Evolutionary conservation across 2,888 invertebrate species (phyloP).

Genomic region (Drosophila tanythrix): DNA sequence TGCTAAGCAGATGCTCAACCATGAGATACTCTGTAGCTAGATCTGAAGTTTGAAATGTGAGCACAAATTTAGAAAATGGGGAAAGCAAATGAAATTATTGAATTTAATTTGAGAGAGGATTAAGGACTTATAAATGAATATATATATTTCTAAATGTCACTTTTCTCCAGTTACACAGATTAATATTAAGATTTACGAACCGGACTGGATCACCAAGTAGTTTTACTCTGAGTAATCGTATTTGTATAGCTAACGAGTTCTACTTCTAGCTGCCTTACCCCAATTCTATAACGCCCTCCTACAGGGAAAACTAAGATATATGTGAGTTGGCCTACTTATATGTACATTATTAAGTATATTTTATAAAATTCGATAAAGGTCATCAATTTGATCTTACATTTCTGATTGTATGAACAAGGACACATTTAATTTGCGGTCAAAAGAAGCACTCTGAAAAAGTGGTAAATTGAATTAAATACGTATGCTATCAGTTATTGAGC

Average conservation of each 20-base stretch:
- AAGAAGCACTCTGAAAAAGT: slow-evolving; percentile 22
- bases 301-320: not conserved
- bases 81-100: rapidly evolving
- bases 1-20: not conserved
- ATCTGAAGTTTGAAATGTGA: not conserved
- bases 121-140: not conserved
- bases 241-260: not conserved
- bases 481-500: slow-evolving; percentile 54
- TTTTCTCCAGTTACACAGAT: not conserved
- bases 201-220: not conserved
- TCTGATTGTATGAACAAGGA: slow-evolving; percentile 33
- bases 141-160: not conserved
- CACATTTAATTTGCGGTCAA: slow-evolving; percentile 46
- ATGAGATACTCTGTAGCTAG: not conserved
- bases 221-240: not conserved
- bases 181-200: not conserved
- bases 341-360: slow-evolving; percentile 41
- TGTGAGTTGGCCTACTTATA: not conserved
- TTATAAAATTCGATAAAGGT: slow-evolving; percentile 30
- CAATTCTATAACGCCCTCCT: not conserved
- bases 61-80: not conserved
- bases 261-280: not conserved
- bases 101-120: not conserved
- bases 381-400: slow-evolving; percentile 4
- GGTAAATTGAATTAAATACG: slow-evolving; percentile 67